A percentile compares a stretch with the other conserved stretches of the same genome.
Conservation (phyloP, 2,797 vertebrate species). For the Sebastes kiyomatsui region DNA sequence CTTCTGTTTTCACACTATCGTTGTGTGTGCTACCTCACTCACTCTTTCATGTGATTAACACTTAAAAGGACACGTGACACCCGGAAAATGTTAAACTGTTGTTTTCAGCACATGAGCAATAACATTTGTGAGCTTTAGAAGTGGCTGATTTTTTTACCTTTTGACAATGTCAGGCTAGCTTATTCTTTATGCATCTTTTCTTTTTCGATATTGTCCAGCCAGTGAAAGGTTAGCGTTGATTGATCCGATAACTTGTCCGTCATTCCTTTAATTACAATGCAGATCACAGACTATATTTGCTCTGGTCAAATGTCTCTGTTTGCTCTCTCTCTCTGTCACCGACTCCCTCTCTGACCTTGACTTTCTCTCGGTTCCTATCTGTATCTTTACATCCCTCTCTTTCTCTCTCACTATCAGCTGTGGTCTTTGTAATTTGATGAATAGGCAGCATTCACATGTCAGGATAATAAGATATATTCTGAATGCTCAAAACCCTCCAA, state of each 20-base stretch:
- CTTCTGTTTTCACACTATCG: too few relatives aligned
- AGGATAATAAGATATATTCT: neutral
- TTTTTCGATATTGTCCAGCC: too few relatives aligned
- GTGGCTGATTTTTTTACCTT: too few relatives aligned
- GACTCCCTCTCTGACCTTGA: conserved; percentile 15
- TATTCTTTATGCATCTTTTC: too few relatives aligned
- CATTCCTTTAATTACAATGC: conserved; percentile 44
- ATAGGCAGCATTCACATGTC: neutral
- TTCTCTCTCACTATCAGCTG: neutral
- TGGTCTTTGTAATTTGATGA: neutral
- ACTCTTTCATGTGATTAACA: too few relatives aligned
- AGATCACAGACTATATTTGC: conserved; percentile 51
- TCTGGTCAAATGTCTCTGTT: conserved; percentile 26
- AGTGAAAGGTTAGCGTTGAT: conserved; percentile 36
- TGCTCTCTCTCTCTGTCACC: neutral
- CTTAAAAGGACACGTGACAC: too few relatives aligned
- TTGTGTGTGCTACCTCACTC: too few relatives aligned
- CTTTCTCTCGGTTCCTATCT: neutral
- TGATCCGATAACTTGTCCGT: conserved; percentile 20
- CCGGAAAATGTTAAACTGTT: too few relatives aligned
- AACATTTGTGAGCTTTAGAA: too few relatives aligned
- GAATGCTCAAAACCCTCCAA: neutral
- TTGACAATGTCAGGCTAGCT: too few relatives aligned
- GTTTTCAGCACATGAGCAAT: too few relatives aligned
- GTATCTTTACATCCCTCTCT: neutral